Base-by-base conservation (phyloP, 2,888 invertebrate species). In the Saturnia pavonia region DNA sequence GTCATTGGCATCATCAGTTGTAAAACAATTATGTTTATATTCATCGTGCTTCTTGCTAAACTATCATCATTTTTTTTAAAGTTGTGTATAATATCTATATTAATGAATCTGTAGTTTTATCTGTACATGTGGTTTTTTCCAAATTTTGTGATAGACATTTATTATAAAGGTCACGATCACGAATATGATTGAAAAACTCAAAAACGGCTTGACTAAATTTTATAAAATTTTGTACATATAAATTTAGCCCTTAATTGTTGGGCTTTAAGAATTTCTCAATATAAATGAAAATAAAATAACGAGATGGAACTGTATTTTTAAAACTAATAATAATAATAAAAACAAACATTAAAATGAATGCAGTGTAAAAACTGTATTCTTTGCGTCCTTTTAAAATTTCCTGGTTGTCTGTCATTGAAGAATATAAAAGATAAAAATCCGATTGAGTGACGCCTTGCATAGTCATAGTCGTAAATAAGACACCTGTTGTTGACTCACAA, bases 1-100 rank as follows among this genome's bases (percentile, higher is more conserved):
- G 69, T 70, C 69, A 66, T 54, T 70, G 66, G 42, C 54, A 51
- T 34, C 8, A 43, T 48, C 11, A 12, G 11, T 16, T 34, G 34
- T 14, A 51, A 48, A 70, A 70, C 66, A 48, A 51, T 48, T 40
- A 27, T 54, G 25, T 70, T 70, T 70, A 27, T 43, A 70, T 54
- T 48, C 70, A 54, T 22, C 19, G 12, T 40, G 67, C 54, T n/a
- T 19, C 40, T 22, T 54, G 65, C 51, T 51, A 65, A 69, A 25
- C 67, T 48, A 70, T 48, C 34, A n/a, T 45, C 25, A 25, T 11
- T 60, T 27, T 60, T 60, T 27, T 14, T 22, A 22, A 54, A 54
- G 6, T 54, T 11, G 22, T 54, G 54, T 0, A 22, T 54, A 22
- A 54, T 22, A 22, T 22, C 9, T n/a, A 22, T 12, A 19, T 7